Base-by-base conservation (phyloP, 2,888 invertebrate species). In the Ypsolopha scabrella region DNA sequence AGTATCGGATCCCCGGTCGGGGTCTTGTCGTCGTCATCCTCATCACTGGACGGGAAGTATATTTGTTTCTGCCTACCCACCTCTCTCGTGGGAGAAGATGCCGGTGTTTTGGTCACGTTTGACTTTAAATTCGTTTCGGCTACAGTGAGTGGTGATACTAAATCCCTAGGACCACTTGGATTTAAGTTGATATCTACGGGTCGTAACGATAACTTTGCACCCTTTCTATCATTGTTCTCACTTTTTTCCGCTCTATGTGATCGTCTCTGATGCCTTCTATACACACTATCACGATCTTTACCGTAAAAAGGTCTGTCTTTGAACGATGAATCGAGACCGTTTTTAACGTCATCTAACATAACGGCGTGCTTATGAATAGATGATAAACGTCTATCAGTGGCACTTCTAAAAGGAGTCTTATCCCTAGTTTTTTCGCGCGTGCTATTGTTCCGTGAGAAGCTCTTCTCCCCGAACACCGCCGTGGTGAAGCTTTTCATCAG, bases 401-500 rank as follows among this genome's bases (percentile, higher is more conserved):
- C 76, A 68, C 83, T 85, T 70, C 89, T 68, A 67, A 87, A 88
- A 24, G 93, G 89, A 43, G 91, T 91, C 75, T 92, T 92, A 58
- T 92, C 91, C 60, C 89, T 80, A 6, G 83, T 82, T 60, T 85
- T 80, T 36, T 88, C 88, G 63, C 88, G 89, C 0, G 91, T 90
- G 63, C 90, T 90, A 60, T 75, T 65, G 52, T 75, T 78, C 55
- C 74, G 69, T 64, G 76, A 81, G 57, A 83, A 83, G 1, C 85
- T 82, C 65, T 91, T 92, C 68, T 93, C 92, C 47, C 90, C 89
- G 56, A 94, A 87, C 8, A 93, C 85, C 51, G 94, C 91, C 4
- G 91, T 90, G 1, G 94, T 93, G 11, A 93, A 88, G 69, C 93
- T 94, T 68, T 93, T 91, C 61, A 90, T 80, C 36, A 94, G 70